Evolutionary conservation across 2,797 vertebrate species (phyloP).

Genomic region (Trichosurus vulpecula): DNA sequence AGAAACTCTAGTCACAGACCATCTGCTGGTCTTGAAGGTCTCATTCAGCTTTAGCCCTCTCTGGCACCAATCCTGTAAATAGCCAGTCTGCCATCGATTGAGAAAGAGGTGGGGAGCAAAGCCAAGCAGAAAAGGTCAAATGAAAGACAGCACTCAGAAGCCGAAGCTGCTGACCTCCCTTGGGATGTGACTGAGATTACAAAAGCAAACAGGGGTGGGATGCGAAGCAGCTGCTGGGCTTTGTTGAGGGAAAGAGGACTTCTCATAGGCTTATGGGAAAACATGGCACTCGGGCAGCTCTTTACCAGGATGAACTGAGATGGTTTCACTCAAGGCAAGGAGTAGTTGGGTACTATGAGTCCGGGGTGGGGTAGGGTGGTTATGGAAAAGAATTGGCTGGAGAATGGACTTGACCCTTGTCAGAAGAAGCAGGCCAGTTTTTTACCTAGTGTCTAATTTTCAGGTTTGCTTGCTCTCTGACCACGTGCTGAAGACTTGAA

Average conservation of each 20-base stretch:
- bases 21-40: background rate
- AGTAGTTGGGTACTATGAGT: background rate
- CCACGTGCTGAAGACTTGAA: background rate
- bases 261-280: background rate
- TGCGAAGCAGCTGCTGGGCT: background rate
- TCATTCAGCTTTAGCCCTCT: background rate
- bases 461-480: background rate
- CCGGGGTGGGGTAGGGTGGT: background rate
- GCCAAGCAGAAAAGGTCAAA: background rate
- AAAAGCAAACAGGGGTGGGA: background rate
- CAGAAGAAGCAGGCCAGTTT: background rate
- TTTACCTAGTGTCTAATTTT: background rate
- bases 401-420: background rate
- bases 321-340: background rate
- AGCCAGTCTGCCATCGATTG: background rate
- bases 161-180: background rate
- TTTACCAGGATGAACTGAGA: background rate
- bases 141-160: background rate
- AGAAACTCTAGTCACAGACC: too few species aligned
- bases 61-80: background rate
- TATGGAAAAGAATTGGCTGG: background rate
- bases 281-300: background rate
- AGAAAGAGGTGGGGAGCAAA: background rate
- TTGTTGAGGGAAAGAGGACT: background rate
- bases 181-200: background rate